phyloP scores from a whole-genome alignment of 35 echinoderm and acorn worm species.

The Heliocidaris erythrogramma region DNA sequence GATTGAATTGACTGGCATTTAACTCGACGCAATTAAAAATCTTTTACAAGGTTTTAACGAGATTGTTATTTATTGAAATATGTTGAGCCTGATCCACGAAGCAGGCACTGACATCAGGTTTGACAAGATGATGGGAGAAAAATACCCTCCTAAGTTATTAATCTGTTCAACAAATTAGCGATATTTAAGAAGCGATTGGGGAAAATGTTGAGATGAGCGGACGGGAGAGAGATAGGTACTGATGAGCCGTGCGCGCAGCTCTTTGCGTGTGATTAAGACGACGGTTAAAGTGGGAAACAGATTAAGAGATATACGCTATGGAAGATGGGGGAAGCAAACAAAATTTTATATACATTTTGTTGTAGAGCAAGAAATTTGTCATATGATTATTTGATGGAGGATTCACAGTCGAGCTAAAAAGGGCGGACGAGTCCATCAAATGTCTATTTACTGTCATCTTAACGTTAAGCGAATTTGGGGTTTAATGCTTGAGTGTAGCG shows the following conservation, averaged over 20 bases:
- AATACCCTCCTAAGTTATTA: neutral
- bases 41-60: conserved; percentile 10
- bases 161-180: conserved; percentile 5
- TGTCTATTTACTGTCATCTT: conserved; percentile 3
- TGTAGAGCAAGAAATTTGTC: neutral
- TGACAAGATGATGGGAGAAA: conserved; percentile 16
- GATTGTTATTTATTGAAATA: neutral
- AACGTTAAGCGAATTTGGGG: neutral
- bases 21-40: neutral
- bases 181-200: neutral
- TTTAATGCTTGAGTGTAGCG: neutral
- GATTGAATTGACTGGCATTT: conserved; percentile 9
- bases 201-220: neutral
- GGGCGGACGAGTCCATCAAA: neutral
- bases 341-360: neutral
- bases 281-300: neutral
- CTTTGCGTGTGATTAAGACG: neutral
- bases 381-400: neutral
- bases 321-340: neutral
- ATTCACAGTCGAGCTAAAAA: neutral
- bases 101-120: neutral
- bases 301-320: neutral
- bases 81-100: neutral
- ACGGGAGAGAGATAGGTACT: neutral
- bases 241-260: neutral